phyloP scores from a whole-genome alignment of 2,113 vertebrate genomes.

The Chloebia gouldiae region DNA sequence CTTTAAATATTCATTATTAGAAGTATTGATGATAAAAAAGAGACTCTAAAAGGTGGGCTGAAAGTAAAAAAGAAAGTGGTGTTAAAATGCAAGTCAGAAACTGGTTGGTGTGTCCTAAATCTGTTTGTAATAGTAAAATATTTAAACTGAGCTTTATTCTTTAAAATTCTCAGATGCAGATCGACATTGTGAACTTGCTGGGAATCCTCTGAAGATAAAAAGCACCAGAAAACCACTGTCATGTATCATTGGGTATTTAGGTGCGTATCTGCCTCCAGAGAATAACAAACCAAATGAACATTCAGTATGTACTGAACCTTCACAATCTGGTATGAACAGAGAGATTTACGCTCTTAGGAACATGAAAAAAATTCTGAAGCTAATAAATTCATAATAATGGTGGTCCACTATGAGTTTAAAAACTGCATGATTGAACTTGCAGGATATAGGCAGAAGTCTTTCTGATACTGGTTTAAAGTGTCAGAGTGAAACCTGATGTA shows the following conservation, averaged over 20 bases:
- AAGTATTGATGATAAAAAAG: background rate
- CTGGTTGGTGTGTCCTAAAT: background rate
- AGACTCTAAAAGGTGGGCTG: background rate
- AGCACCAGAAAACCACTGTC: constrained; percentile 89
- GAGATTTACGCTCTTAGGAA: background rate
- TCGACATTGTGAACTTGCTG: constrained; percentile 86
- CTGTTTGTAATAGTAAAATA: background rate
- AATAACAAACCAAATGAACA: background rate
- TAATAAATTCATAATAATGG: background rate
- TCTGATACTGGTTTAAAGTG: background rate
- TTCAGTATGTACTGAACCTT: background rate
- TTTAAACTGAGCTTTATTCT: constrained; percentile 30
- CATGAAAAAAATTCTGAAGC: background rate
- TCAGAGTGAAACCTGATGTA: background rate
- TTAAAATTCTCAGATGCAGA: constrained; percentile 86
- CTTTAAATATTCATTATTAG: background rate
- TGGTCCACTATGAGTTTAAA: background rate
- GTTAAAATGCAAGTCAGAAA: background rate
- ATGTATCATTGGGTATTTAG: constrained; percentile 93
- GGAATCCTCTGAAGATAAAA: constrained; percentile 88
- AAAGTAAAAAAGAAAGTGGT: background rate
- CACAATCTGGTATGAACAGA: background rate
- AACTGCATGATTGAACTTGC: background rate
- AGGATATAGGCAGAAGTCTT: background rate
- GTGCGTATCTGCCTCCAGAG: constrained; percentile 73